phyloP scores from a whole-genome alignment of 2,113 vertebrate genomes.

The Sphaerodactylus townsendi region DNA sequence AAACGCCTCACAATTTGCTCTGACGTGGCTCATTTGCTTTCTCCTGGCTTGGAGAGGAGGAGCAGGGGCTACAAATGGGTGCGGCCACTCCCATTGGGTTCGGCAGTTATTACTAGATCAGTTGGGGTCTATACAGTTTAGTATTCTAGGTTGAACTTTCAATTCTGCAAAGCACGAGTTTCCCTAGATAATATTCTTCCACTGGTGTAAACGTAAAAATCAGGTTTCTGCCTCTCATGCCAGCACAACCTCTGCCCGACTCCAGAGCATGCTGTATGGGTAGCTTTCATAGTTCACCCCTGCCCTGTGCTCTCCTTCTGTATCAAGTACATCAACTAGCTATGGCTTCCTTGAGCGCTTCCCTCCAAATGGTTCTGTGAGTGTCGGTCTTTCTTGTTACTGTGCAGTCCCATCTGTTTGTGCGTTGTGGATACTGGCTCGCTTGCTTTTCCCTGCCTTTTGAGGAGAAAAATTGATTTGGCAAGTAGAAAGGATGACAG shows the following conservation, averaged over 20 bases:
- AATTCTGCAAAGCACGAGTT: too few relatives aligned
- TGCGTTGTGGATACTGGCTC: slow-evolving; percentile 60
- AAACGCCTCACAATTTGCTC: too few relatives aligned
- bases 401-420: slow-evolving; percentile 67
- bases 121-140: too few relatives aligned
- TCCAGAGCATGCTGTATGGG: not conserved
- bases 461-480: slow-evolving; percentile 65
- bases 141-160: too few relatives aligned
- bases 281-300: slow-evolving; percentile 60
- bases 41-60: too few relatives aligned
- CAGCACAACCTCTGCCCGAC: not conserved
- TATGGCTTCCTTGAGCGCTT: slow-evolving; percentile 67
- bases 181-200: not conserved
- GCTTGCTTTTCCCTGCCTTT: slow-evolving; percentile 59
- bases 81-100: too few relatives aligned
- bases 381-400: slow-evolving; percentile 67
- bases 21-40: too few relatives aligned
- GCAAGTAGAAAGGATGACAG: slow-evolving; percentile 48
- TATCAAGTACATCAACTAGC: slow-evolving; percentile 67
- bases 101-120: too few relatives aligned
- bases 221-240: not conserved
- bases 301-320: slow-evolving; percentile 58
- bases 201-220: slow-evolving; percentile 47
- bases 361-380: slow-evolving; percentile 42
- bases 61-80: too few relatives aligned